Evolutionary conservation across 2,797 vertebrate genomes (phyloP).

Genomic region (Uromys caudimaculatus): DNA sequence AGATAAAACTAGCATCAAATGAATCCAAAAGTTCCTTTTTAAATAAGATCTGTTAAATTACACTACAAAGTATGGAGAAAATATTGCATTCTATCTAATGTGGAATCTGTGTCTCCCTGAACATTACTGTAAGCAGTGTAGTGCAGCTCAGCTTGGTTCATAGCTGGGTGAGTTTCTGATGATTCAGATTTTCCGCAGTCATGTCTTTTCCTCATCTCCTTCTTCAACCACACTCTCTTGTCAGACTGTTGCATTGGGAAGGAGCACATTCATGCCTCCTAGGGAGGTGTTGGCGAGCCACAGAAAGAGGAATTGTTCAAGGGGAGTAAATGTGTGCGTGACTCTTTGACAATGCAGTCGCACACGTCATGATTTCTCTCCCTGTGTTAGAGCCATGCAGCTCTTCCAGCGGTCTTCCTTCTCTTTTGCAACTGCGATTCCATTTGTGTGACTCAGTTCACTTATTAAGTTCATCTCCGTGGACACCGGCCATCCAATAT

Average conservation of each 20-base stretch:
- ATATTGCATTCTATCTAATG: slow-evolving; percentile 70
- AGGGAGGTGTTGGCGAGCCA: slow-evolving; percentile 53
- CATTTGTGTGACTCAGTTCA: slow-evolving; percentile 54
- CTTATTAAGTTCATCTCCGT: slow-evolving; percentile 45
- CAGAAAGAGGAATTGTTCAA: slow-evolving; percentile 56
- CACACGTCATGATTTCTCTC: slow-evolving; percentile 20
- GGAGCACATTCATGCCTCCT: slow-evolving; percentile 38
- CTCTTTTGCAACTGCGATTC: slow-evolving; percentile 22
- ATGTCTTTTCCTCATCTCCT: slow-evolving; percentile 64
- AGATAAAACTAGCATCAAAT: slow-evolving; percentile 72
- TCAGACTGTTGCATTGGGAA: slow-evolving; percentile 37
- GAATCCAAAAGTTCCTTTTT: slow-evolving; percentile 80
- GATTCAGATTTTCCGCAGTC: slow-evolving; percentile 67
- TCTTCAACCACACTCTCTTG: slow-evolving; percentile 68
- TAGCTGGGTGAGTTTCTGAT: slow-evolving; percentile 76
- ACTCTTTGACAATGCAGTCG: slow-evolving; percentile 39
- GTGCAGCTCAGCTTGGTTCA: slow-evolving; percentile 58
- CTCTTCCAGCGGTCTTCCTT: slow-evolving; percentile 7
- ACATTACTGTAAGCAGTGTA: slow-evolving; percentile 64
- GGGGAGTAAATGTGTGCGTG: slow-evolving; percentile 58
- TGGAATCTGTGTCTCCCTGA: slow-evolving; percentile 79
- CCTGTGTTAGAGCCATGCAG: background rate
- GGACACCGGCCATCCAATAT: slow-evolving; percentile 13
- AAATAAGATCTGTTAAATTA: slow-evolving; percentile 79
- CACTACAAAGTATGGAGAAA: slow-evolving; percentile 71